A percentile compares a stretch with the other conserved stretches of the same genome.
phyloP scores from a whole-genome alignment of 2,888 invertebrate species.

The Sclerodermus sp. region DNA sequence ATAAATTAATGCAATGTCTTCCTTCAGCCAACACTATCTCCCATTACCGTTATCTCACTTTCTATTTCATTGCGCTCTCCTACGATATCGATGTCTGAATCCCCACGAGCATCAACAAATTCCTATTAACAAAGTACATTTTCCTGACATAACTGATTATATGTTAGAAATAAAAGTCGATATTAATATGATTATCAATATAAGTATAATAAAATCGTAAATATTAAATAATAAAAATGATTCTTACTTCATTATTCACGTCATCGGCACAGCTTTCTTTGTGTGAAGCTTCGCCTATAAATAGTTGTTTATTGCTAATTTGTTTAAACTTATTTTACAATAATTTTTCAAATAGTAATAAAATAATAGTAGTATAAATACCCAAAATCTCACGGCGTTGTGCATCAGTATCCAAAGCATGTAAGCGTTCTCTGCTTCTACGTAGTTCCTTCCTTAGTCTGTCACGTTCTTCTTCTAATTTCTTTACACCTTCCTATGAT shows the following conservation, averaged over 20 bases:
- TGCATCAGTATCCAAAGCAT: constrained; percentile 60
- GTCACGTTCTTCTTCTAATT: constrained; percentile 75
- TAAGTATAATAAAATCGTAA: background rate
- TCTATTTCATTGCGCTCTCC: constrained; percentile 31
- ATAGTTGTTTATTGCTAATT: no score
- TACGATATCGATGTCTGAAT: constrained; percentile 38
- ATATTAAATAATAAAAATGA: constrained; percentile 1
- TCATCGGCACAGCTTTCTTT: constrained; percentile 29
- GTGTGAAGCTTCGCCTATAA: constrained; percentile 20
- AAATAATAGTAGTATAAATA: constrained; percentile 26
- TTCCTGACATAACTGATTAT: background rate
- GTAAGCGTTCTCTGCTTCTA: constrained; percentile 71
- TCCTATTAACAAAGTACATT: constrained; percentile 39
- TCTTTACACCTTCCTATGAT: constrained; percentile 74
- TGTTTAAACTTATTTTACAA: constrained; percentile 21
- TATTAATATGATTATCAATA: no score
- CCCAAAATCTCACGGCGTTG: constrained; percentile 43
- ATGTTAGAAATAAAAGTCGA: no score
- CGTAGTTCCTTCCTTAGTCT: constrained; percentile 72
- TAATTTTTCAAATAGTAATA: constrained; percentile 41
- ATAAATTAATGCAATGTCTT: constrained; percentile 18
- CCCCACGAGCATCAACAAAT: constrained; percentile 53
- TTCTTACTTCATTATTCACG: constrained; percentile 34
- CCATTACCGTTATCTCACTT: constrained; percentile 48
- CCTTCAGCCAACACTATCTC: constrained; percentile 52